Conservation (phyloP, 2,797 vertebrate genomes). For the Cyprinella venusta region DNA sequence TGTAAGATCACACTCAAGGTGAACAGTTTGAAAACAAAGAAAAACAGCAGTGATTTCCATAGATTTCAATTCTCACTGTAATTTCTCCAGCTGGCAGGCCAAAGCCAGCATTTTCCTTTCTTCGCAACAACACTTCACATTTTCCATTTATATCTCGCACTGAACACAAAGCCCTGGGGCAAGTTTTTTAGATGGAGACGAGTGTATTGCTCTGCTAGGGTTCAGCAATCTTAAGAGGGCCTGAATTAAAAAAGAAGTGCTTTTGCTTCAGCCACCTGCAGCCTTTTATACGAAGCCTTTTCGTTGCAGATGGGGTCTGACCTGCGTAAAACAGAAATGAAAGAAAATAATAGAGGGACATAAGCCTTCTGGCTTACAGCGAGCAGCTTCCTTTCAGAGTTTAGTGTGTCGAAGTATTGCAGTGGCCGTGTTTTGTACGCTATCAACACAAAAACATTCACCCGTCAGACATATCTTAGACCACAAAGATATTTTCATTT, state of each 20-base stretch:
- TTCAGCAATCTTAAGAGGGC: constrained; percentile 39
- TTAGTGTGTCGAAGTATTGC: constrained; percentile 54
- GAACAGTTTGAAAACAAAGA: constrained; percentile 18
- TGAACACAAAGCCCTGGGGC: constrained; percentile 23
- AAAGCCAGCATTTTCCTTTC: constrained; percentile 4
- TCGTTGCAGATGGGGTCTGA: constrained; percentile 11
- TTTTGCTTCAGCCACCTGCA: constrained; percentile 42
- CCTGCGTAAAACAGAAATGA: constrained; percentile 8
- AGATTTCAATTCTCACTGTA: constrained; percentile 19
- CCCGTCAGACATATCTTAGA: constrained; percentile 47
- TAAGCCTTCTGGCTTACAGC: constrained; percentile 18
- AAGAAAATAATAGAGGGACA: constrained; percentile 20
- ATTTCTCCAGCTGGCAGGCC: constrained; percentile 28
- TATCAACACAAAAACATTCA: constrained; percentile 53
- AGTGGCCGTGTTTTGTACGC: constrained; percentile 35
- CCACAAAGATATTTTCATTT: constrained; percentile 32
- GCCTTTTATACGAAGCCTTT: constrained; percentile 23
- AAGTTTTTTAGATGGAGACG: constrained; percentile 12
- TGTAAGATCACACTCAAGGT: constrained; percentile 24
- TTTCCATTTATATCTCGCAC: constrained; percentile 13
- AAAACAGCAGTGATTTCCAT: constrained; percentile 31
- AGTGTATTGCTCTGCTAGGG: constrained; percentile 24
- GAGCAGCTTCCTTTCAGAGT: constrained; percentile 33
- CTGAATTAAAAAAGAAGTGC: constrained; percentile 39
- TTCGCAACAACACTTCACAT: constrained; percentile 18